Evolutionary conservation across 2,888 invertebrate genomes (phyloP).

Genomic region (Spodoptera picta): DNA sequence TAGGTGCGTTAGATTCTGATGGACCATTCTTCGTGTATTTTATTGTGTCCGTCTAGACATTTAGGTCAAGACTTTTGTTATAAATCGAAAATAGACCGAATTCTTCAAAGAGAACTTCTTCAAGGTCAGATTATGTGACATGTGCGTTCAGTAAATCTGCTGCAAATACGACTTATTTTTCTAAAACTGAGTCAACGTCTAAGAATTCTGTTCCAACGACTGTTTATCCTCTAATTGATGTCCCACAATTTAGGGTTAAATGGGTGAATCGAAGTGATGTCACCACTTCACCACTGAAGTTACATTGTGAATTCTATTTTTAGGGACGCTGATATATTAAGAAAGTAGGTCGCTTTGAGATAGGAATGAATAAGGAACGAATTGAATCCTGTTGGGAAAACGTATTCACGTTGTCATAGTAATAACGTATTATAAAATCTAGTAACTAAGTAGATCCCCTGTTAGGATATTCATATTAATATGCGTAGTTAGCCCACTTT

Average conservation of each 20-base stretch:
- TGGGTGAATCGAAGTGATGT: constrained; percentile 58
- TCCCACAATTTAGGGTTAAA: constrained; percentile 62
- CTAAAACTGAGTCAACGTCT: constrained; percentile 62
- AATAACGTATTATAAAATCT: too few species aligned
- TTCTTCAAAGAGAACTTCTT: constrained; percentile 2
- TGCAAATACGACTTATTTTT: constrained; percentile 47
- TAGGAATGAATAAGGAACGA: constrained; percentile 3
- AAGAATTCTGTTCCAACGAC: constrained; percentile 56
- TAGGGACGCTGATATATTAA: constrained; percentile 32
- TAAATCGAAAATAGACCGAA: constrained; percentile 18
- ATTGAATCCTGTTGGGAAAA: not conserved
- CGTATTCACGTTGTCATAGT: too few species aligned
- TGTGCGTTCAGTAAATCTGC: constrained; percentile 22
- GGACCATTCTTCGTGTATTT: constrained; percentile 3
- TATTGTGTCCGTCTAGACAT: constrained; percentile 13
- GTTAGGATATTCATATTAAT: too few species aligned
- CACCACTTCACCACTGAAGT: constrained; percentile 53
- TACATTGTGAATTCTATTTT: constrained; percentile 44
- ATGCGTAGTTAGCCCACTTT: too few species aligned
- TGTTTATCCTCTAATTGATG: constrained; percentile 60
- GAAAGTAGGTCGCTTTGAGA: constrained; percentile 7
- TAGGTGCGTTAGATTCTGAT: not conserved
- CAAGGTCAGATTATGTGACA: constrained; percentile 8
- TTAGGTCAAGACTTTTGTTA: constrained; percentile 15
- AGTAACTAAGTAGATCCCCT: too few species aligned